Evolutionary conservation across 2,113 vertebrate genomes (phyloP), one percentile per base, ranked within the genome.

Genomic region (Rostratula benghalensis): DNA sequence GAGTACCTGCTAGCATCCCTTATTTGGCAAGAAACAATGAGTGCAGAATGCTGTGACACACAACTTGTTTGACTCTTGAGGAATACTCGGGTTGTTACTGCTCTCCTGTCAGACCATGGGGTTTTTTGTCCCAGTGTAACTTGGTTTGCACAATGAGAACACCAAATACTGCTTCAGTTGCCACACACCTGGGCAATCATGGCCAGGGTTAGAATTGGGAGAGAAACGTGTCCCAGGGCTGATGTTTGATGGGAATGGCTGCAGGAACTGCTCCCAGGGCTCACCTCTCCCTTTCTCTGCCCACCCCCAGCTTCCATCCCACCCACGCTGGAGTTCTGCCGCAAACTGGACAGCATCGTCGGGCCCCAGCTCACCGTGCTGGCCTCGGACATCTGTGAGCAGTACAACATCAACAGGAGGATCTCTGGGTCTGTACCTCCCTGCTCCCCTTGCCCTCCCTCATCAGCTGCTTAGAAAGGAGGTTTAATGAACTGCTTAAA

Each of bases 331-430:
- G 99, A 99, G 61, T 99, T 99, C 24, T 99, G 99, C 96, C 99
- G 99, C 51, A 98, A 98, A 94, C 93, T 99, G 94, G 99, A 99
- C 95, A 97, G 98, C 90, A 97, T 99, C 30, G 99, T 99, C 59
- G 99, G 99, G 76, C 99, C 99, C 48, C 99, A 99, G 94, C 99
- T 99, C n/a, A 99, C 99, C 0, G 95, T 99, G 93, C 95, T 99
- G 93, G 99, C 99, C 1, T 99, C 99, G 7, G 99, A 99, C 95
- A 99, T 99, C 78, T 99, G 99, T 90, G 99, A 99, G 95, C 99
- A 99, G 54, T 99, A 99, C 98, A 99, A 99, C 95, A 98, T 99
- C 97, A 99, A 99, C 98, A 99, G 98, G 94, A 98, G 99, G 89
- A 98, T 99, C 93, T 99, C 99, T 18, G 99, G 99, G 99, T 99